Base-by-base conservation (phyloP, 92 coral and sea anemone species). In the Heliopora coerulea region DNA sequence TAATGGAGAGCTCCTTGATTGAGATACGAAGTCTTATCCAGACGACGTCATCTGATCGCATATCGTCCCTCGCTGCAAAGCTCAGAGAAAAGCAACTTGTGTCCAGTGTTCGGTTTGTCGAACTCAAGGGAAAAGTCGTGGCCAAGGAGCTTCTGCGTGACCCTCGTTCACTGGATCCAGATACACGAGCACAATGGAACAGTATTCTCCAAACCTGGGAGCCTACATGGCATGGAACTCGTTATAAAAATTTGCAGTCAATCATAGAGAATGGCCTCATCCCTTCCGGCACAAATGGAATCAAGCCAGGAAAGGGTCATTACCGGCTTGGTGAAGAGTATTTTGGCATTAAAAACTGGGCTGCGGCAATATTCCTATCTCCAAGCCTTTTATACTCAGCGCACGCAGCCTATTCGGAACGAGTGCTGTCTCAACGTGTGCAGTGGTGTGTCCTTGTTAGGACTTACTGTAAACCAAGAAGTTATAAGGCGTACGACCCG, bases 151-250 rank as follows among this genome's bases (percentile, higher is more conserved):
- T 81, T 21, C 1, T 59, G 14, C 89, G 89, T 10, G 57, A 82
- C n/a, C 63, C 61, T 26, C 10, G 49, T 5, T 29, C 68, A 11
- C 76, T 82, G 24, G 90, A 86, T 50, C 24, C 40, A 5, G 18
- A 18, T 17, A 86, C 90, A 23, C 61, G 82, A 35, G 66, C 50
- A n/a, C 62, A 56, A 34, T 66, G 79, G 75, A 66, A 78, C 39
- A 15, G 37, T 19, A 72, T 86, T 4, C 73, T 44, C 25, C 24
- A 25, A 40, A 59, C 29, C 48, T 86, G 90, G 90, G 74, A 72
- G 9, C 48, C 62, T 6, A 80, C 73, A 30, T 86, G 90, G 90
- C 90, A 86, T 59, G 90, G 90, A 19, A 86, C 90, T 33, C 80
- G 64, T 32, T 79, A 48, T 20, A 39, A 49, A n/a, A 20, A 82